Base-by-base conservation (phyloP, 2,113 vertebrate species). In the Podarcis cretensis region DNA sequence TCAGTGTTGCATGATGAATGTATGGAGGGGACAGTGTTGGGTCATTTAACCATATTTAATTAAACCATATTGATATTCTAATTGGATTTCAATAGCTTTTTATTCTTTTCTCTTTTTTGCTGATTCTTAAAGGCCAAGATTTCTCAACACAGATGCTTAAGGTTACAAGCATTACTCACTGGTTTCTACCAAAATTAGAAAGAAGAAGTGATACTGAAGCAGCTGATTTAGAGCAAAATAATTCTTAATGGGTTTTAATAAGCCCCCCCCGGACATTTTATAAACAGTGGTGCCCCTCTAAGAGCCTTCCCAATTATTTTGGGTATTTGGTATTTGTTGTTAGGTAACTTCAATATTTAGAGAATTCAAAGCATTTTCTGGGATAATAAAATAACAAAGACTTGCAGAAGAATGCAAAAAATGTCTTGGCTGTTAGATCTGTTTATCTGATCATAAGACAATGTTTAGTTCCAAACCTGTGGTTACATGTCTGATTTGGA, bases 301-400 rank as follows among this genome's bases (percentile, higher is more conserved):
- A 83, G 89, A 87, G 81, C 40, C 30, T 84, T 90, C 1, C 8
- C 30, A 69, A 32, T 59, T 92, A 16, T 78, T 89, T 77, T 12
- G 0, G 10, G 74, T 35, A 84, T 74, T 18, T 20, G n/a, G 14
- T 69, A 73, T 85, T 90, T 93, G 76, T 63, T 81, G 89, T 90
- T 87, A 94, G 66, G 71, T 90, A 93, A 92, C 87, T 84, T 85
- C 25, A 25, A 35, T 71, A 81, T 83, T 92, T 81, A 71, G 66
- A 89, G 83, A 85, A 93, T 92, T 77, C 78, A 63, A 92, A 84
- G 87, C 89, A 95, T 94, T 93, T 93, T 90, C 89, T 93, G 79
- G 23, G 57, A 76, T 89, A 91, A 77, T 89, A 63, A 37, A 90
- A 32, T 40, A 84, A 92, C 35, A 92, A 71, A 80, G 89, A 74